These are phyloP conservation scores for Alloscopus bannaensis DNA, from an alignment of 2,888 invertebrate species.

Conservation along the genomic window DNA sequence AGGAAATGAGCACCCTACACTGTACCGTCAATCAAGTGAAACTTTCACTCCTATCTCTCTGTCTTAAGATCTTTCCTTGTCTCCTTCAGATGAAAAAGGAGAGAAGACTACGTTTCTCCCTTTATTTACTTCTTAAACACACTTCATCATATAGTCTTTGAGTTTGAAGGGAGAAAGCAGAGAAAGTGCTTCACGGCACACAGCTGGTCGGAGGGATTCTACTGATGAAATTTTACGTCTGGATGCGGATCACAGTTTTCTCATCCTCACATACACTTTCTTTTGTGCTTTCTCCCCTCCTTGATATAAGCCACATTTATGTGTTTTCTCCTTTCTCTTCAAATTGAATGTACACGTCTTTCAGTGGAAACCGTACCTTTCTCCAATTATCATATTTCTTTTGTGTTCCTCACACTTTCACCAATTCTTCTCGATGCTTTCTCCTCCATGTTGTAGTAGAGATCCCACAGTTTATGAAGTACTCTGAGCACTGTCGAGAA, in stretches of 20 bases:
- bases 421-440: no score
- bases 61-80: conserved; percentile 24
- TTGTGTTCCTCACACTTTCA: no score
- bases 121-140: background rate
- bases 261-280: conserved; percentile 13
- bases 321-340: no score
- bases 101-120: conserved; percentile 24
- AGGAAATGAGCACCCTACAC: conserved; percentile 33
- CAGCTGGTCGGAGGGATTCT: conserved; percentile 15
- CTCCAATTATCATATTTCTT: no score
- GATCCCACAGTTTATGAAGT: no score
- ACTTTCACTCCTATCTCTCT: conserved; percentile 20
- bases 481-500: no score
- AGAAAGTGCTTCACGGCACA: background rate
- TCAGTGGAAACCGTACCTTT: no score
- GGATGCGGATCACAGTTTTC: conserved; percentile 36
- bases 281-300: background rate
- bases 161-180: background rate
- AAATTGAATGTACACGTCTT: no score
- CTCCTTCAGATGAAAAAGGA: conserved; percentile 33
- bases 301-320: background rate
- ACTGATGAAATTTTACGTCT: conserved; percentile 45
- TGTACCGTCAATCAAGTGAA: conserved; percentile 43
- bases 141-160: background rate
- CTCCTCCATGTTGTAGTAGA: no score